Base-by-base conservation (phyloP, 1,140 invertebrate species). In the Paraescarpia echinospica region DNA sequence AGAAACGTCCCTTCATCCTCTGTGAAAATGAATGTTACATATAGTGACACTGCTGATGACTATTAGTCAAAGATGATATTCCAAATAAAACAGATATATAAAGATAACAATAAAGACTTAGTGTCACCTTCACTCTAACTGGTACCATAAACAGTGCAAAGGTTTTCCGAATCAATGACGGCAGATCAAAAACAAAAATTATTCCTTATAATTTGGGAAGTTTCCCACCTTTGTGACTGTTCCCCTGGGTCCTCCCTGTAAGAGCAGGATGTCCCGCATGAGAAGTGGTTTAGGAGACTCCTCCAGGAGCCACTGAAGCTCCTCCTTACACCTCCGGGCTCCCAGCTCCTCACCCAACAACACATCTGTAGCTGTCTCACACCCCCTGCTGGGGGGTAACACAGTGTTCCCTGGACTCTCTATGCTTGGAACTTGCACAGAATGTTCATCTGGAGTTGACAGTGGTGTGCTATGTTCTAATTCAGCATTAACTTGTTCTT, bases 251-350 rank as follows among this genome's bases (percentile, higher is more conserved):
- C 97, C 97, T n/a, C 51, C 51, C 94, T 97, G 96, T 90, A 98
- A 95, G 35, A 97, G 94, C 96, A 98, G 96, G 12, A 97, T 95
- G 95, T 97, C 97, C 95, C 97, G 97, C 94, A 98, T 97, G 89
- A 97, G 95, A 89, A 96, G 95, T 41, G 96, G 96, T 93, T 96
- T 96, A 93, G 97, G 97, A 91, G 96, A 97, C 92, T 96, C 96
- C 89, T 94, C 94, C 33, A 97, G 95, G 34, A 97, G 94, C 93
- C 96, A 93, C 89, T 96, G 92, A 94, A 98, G 96, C 91, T 96
- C 94, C 48, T 93, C 59, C 93, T 94, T 93, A 95, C 97, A 97
- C 59, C 59, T 27, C 12, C 4, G 59, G 59, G 14, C 2, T 27
- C 59, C 59, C 22, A 27, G 14, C 59, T 77, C 59, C 59, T 27